Base-by-base conservation (phyloP, 2,797 vertebrate genomes). In the Pseudochaenichthys georgianus region DNA sequence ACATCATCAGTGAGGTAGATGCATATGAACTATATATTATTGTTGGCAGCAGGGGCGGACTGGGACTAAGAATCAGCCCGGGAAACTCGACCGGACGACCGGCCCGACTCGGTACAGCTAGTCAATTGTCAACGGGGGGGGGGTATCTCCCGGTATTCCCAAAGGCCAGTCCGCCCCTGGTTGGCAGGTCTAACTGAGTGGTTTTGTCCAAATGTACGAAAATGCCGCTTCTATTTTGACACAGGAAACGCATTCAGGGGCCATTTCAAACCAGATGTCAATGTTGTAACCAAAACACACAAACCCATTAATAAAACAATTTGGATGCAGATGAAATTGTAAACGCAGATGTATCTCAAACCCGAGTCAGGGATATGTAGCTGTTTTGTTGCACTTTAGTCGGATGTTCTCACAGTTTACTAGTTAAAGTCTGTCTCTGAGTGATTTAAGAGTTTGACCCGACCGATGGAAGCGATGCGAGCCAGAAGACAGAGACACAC, bases 381-480 rank as follows among this genome's bases (percentile, higher is more conserved):
- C 4, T 55, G 42, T 3, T 47, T 15, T 67, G 17, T 16, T 23
- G 21, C 2, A 13, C 21, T 63, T 54, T 2, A 47, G 21, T 52
- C 9, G 5, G 3, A 5, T 34, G 51, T 48, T 15, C 8, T 66
- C 19, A 7, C 3, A 42, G 31, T 73, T 34, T 6, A 42, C 46
- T 31, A 59, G 41, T 34, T 15, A 10, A 8, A 4, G 21, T 41
- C 34, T 9, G 17, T 12, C 54, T 55, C 42, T 16, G 55, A 62
- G 8, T 17, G 81, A 77, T 77, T 83, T 59, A 77, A 13, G 23
- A 5, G 65, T 58, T 34, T 34, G 45, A 71, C 42, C 70, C 17
- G 50, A 63, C 45, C 13, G 60, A 70, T 17, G 48, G 68, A 59
- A 42, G 48, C 16, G 52, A 23, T 15, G 64, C 59, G 64, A 13